These are phyloP conservation scores for Malurus splendens DNA, from an alignment of 2,797 vertebrate genomes.

Conservation along the genomic window DNA sequence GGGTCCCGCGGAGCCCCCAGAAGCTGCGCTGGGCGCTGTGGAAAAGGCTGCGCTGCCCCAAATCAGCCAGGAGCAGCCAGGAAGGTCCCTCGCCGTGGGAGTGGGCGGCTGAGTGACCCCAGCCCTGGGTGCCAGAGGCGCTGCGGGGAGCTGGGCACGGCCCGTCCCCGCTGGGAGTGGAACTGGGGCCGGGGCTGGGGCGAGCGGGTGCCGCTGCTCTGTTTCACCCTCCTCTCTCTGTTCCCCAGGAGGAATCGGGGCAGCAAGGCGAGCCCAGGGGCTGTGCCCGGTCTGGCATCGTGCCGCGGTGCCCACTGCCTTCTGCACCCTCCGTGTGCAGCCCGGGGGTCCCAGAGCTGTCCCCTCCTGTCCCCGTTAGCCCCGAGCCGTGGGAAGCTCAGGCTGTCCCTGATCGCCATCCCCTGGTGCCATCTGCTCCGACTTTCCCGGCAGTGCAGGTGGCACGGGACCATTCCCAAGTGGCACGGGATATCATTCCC, in stretches of 20 bases:
- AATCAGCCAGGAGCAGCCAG: neutral
- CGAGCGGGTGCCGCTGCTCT: neutral
- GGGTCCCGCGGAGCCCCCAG: neutral
- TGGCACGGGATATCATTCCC: too few relatives aligned
- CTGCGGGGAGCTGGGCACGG: neutral
- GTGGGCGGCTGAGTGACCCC: neutral
- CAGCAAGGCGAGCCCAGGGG: neutral
- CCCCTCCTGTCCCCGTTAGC: neutral
- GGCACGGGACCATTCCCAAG: neutral
- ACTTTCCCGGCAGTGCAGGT: neutral
- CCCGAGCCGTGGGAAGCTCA: neutral
- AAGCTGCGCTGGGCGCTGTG: rapidly evolving
- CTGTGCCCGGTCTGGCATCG: neutral
- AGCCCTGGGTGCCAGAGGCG: neutral
- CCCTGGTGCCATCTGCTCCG: rapidly evolving
- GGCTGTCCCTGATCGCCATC: neutral
- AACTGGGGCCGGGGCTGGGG: rapidly evolving
- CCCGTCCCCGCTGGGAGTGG: neutral
- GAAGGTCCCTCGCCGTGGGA: rapidly evolving
- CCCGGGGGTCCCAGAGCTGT: neutral
- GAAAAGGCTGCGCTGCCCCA: neutral
- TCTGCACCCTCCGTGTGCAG: rapidly evolving
- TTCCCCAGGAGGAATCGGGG: neutral
- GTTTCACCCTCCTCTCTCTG: neutral
- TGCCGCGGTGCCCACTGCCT: rapidly evolving